Conservation (phyloP, 2,888 invertebrate species). For the Hoplodrina ambigua region DNA sequence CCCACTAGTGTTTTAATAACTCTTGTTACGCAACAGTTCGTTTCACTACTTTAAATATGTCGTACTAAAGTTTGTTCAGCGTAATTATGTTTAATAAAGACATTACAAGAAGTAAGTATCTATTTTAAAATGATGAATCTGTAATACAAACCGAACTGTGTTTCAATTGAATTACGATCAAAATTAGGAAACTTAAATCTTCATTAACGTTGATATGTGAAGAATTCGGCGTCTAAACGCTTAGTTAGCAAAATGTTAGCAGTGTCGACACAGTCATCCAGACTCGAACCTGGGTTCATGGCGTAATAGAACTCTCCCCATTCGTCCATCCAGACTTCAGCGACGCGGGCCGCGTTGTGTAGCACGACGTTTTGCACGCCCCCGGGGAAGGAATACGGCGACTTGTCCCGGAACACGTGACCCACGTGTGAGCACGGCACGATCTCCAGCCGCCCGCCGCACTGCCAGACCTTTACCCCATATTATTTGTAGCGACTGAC, state of each 20-base stretch:
- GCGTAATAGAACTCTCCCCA: constrained; percentile 99
- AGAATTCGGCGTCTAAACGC: constrained; percentile 9
- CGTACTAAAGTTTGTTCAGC: neutral
- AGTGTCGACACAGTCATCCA: constrained; percentile 64
- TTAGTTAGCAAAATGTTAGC: constrained; percentile 70
- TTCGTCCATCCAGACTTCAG: constrained; percentile 99
- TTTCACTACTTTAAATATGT: neutral
- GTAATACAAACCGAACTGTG: neutral
- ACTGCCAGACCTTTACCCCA: constrained; percentile 96
- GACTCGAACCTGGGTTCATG: constrained; percentile 98
- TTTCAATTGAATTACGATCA: neutral
- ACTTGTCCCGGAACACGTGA: constrained; percentile 99
- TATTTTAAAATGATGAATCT: neutral
- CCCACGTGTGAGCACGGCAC: constrained; percentile 99
- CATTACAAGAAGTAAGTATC: neutral
- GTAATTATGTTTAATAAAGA: neutral
- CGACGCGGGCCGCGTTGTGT: constrained; percentile 99
- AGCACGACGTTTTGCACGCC: constrained; percentile 99
- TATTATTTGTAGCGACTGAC: constrained; percentile 40
- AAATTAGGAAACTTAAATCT: neutral
- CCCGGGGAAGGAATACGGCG: constrained; percentile 99
- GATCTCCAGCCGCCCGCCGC: constrained; percentile 98
- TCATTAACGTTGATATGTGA: neutral
- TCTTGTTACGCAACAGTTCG: too few species aligned
- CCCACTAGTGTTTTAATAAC: neutral